Evolutionary conservation across 2,113 vertebrate genomes (phyloP).

Genomic region (Quiscalus mexicanus): DNA sequence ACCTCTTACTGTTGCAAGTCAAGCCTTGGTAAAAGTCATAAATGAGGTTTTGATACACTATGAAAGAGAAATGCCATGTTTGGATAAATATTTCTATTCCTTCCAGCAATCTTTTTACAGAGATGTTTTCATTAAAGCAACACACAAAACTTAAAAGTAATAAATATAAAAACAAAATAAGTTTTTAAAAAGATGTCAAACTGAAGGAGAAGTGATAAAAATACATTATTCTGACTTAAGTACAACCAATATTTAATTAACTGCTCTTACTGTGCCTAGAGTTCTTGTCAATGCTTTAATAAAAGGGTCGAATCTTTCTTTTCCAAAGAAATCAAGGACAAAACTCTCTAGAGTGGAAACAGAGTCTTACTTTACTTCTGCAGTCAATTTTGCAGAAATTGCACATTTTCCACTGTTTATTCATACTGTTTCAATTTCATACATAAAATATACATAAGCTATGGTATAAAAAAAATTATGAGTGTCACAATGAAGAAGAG

Average conservation of each 20-base stretch:
- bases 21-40: neutral
- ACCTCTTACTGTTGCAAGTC: neutral
- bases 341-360: neutral
- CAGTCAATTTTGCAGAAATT: neutral
- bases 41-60: neutral
- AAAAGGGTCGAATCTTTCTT: neutral
- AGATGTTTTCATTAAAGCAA: neutral
- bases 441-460: slow-evolving; percentile 21
- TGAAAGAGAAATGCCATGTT: neutral
- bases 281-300: neutral
- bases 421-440: neutral
- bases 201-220: neutral
- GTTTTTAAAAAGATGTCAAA: neutral
- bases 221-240: neutral
- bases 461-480: neutral
- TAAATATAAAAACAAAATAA: neutral
- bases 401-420: slow-evolving; percentile 15
- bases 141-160: neutral
- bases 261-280: neutral
- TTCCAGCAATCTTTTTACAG: neutral
- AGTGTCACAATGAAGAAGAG: neutral
- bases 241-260: neutral
- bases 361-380: neutral
- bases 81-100: neutral
- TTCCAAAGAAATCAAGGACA: neutral